phyloP scores from a whole-genome alignment of 92 coral and sea anemone species.

The Heliopora coerulea region DNA sequence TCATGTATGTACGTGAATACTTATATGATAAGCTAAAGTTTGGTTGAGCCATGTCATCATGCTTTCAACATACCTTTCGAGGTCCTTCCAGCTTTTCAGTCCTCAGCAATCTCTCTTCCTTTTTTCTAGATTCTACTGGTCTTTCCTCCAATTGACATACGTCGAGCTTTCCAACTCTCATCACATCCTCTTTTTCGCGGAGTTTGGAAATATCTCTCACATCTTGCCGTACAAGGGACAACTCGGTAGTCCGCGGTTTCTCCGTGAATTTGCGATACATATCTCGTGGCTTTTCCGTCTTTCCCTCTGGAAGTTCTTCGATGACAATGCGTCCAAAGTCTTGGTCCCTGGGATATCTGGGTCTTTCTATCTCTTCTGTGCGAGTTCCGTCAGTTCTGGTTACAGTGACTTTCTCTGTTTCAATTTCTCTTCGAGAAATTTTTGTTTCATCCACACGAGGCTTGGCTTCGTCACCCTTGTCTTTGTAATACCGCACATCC shows the following conservation, averaged over 20 bases:
- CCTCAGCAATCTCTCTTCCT: neutral
- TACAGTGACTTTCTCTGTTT: neutral
- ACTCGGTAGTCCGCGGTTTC: conserved; percentile 8
- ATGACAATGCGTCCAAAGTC: conserved; percentile 23
- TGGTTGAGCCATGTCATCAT: too few relatives aligned
- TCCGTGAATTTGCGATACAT: neutral
- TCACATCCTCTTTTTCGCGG: neutral
- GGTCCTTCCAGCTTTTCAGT: neutral
- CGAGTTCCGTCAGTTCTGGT: neutral
- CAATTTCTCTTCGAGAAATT: neutral
- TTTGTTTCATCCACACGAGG: neutral
- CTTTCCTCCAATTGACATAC: conserved; percentile 6
- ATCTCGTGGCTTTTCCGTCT: neutral
- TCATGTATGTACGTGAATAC: too few relatives aligned
- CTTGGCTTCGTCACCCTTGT: neutral
- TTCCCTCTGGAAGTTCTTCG: neutral
- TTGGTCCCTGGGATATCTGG: neutral
- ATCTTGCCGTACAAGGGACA: neutral
- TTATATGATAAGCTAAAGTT: too few relatives aligned
- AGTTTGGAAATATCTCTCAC: neutral
- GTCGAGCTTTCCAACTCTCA: conserved; percentile 21
- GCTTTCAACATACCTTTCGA: conserved; percentile 12
- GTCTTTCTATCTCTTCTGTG: conserved; percentile 3
- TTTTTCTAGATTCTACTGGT: neutral
- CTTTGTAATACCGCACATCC: too few relatives aligned